These are phyloP conservation scores for Syngnathus acus DNA, from an alignment of 2,797 vertebrate genomes.

Conservation along the genomic window DNA sequence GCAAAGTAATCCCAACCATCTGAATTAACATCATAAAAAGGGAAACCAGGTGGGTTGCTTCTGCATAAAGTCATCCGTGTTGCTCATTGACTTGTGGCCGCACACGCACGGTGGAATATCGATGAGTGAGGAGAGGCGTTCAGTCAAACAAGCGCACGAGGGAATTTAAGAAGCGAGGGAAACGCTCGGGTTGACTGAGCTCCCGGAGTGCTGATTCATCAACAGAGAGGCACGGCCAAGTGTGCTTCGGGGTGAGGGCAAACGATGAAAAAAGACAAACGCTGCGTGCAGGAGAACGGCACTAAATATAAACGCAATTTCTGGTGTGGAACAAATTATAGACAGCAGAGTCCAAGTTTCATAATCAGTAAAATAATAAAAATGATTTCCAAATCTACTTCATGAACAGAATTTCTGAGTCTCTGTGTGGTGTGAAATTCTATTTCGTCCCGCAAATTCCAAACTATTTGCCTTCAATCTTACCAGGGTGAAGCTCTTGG, in stretches of 20 bases:
- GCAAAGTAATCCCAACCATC: not conserved
- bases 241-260: not conserved
- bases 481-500: slow-evolving; percentile 99
- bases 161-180: slow-evolving; percentile 16
- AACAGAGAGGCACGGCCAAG: not conserved
- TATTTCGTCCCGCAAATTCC: no score
- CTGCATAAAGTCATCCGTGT: slow-evolving; percentile 38
- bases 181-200: slow-evolving; percentile 8
- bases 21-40: slow-evolving; percentile 26
- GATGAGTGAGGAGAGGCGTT: slow-evolving; percentile 34
- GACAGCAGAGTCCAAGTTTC: no score
- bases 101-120: slow-evolving; percentile 40
- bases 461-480: slow-evolving; percentile 1
- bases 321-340: no score
- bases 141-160: slow-evolving; percentile 27
- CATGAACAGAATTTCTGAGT: no score
- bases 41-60: slow-evolving; percentile 20
- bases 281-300: not conserved
- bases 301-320: no score
- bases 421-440: no score
- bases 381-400: no score
- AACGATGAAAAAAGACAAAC: not conserved
- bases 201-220: slow-evolving; percentile 12
- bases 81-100: slow-evolving; percentile 19
- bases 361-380: no score